A percentile compares a stretch with the other conserved stretches of the same genome.
phyloP scores from a whole-genome alignment of 2,797 vertebrate genomes.

The Xerus rutilus region DNA sequence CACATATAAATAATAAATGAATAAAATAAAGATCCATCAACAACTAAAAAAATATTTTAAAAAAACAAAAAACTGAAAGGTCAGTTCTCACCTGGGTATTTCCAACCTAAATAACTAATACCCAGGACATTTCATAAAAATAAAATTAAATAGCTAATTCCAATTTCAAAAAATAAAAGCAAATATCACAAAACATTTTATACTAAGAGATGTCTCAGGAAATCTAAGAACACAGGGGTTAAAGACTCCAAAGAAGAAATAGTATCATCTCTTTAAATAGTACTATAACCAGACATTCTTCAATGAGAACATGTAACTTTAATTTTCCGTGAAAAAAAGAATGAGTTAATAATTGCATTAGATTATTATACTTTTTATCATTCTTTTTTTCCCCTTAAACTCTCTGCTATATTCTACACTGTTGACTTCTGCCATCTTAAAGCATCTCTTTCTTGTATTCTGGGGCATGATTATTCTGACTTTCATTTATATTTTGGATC shows the following conservation, averaged over 20 bases:
- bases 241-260: slow-evolving; percentile 33
- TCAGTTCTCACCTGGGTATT: background rate
- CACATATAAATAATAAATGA: no score
- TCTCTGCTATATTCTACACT: background rate
- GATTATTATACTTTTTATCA: background rate
- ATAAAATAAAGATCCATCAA: no score
- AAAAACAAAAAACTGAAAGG: slow-evolving; percentile 12
- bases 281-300: background rate
- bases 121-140: background rate
- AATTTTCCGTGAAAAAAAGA: background rate
- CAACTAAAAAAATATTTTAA: no score
- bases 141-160: background rate
- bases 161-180: slow-evolving; percentile 12
- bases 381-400: background rate
- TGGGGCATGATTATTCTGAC: background rate
- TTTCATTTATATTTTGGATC: background rate
- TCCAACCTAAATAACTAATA: slow-evolving; percentile 1
- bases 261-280: background rate
- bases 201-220: background rate
- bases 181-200: slow-evolving; percentile 19
- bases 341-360: background rate
- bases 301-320: background rate
- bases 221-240: background rate
- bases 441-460: background rate
- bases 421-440: background rate